Evolutionary conservation across 2,113 vertebrate species (phyloP).

Genomic region (Agapornis roseicollis): DNA sequence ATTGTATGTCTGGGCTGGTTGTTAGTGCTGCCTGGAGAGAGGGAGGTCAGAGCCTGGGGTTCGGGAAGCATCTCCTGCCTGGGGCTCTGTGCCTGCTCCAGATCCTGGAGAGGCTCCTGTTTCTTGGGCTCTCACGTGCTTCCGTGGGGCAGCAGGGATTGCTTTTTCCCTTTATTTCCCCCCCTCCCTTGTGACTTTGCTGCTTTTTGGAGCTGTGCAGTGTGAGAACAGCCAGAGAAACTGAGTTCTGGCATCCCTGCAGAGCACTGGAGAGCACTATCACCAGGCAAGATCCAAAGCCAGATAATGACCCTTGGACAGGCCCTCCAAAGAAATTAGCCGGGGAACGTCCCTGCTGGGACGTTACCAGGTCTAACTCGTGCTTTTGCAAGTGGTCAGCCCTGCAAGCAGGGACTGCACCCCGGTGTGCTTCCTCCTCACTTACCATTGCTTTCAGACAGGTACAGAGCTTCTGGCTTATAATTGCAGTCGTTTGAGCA

Average conservation of each 20-base stretch:
- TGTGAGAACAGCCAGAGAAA: neutral
- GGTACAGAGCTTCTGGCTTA: neutral
- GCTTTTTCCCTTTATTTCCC: accelerated
- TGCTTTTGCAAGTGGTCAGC: neutral
- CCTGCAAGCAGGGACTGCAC: neutral
- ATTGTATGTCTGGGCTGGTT: accelerated
- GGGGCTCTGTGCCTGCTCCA: neutral
- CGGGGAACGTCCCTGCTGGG: neutral
- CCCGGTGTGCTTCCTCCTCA: accelerated
- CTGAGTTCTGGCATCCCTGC: neutral
- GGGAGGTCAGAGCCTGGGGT: neutral
- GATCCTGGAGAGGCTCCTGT: neutral
- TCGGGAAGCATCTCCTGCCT: neutral
- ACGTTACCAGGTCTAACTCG: neutral
- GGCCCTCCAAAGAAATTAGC: neutral
- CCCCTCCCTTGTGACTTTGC: neutral
- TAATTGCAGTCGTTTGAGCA: neutral
- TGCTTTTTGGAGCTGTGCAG: neutral
- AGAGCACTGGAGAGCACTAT: neutral
- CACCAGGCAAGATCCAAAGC: neutral
- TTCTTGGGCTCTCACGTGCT: accelerated
- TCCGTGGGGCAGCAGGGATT: neutral
- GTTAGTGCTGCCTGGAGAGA: neutral
- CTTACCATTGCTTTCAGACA: neutral
- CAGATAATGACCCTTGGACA: neutral